Percentiles rank a stretch among this genome's conserved stretches.
These are phyloP conservation scores for Microtus richardsoni DNA, from an alignment of 2,113 vertebrate species.

Conservation along the genomic window DNA sequence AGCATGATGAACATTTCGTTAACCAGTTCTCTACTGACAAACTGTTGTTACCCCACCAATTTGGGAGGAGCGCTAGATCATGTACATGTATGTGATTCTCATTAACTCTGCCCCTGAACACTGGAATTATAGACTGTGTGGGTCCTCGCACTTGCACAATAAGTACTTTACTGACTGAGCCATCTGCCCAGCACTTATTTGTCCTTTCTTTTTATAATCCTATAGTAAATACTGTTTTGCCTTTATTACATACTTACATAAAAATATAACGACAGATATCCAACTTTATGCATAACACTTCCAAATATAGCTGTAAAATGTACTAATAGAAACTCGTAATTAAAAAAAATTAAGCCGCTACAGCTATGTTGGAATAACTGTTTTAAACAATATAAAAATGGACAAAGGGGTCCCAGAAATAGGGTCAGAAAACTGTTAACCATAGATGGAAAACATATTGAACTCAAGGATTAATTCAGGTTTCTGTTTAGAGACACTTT, in stretches of 20 bases:
- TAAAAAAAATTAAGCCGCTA: conserved; percentile 8
- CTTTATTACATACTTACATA: not conserved
- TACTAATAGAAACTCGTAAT: not conserved
- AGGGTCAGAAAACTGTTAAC: not conserved
- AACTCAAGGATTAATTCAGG: not conserved
- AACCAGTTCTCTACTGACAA: not conserved
- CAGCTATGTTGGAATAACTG: not conserved
- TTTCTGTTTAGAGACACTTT: not conserved
- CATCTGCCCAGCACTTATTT: not conserved
- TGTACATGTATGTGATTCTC: not conserved
- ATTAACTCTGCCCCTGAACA: not conserved
- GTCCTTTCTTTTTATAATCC: not conserved
- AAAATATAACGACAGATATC: not conserved
- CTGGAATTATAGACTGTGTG: not conserved
- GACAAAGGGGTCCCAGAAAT: conserved; percentile 11
- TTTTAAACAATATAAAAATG: conserved; percentile 26
- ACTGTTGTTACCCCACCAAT: not conserved
- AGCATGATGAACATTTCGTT: not conserved
- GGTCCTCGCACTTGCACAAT: not conserved
- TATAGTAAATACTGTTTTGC: not conserved
- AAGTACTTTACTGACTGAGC: not conserved
- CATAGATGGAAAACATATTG: not conserved
- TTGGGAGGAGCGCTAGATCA: not conserved
- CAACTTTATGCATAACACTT: not conserved
- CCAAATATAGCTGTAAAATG: conserved; percentile 4